These are phyloP conservation scores for Eudemis profundana DNA, from an alignment of 2,888 invertebrate species.

Conservation along the genomic window DNA sequence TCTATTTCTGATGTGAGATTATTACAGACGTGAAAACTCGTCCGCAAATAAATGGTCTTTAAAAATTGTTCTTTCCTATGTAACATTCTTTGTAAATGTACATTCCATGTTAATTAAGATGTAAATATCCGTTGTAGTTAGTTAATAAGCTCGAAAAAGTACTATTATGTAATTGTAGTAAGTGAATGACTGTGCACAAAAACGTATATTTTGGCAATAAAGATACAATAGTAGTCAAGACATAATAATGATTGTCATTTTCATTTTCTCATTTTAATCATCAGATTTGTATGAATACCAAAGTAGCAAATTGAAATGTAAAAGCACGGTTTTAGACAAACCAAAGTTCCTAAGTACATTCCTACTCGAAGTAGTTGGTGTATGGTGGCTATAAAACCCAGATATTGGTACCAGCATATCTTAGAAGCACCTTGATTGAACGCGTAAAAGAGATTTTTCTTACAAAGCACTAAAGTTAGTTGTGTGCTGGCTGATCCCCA, in stretches of 20 bases:
- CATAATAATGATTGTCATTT: constrained; percentile 3
- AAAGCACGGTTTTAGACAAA: constrained; percentile 60
- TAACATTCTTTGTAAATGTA: constrained; percentile 49
- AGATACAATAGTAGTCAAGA: not conserved
- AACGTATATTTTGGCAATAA: constrained; percentile 15
- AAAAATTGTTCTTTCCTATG: constrained; percentile 64
- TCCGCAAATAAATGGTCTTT: not conserved
- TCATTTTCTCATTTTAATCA: not conserved
- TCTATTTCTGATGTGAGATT: not conserved
- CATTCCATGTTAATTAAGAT: constrained; percentile 30
- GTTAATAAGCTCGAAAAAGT: constrained; percentile 22
- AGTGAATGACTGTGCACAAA: constrained; percentile 36
- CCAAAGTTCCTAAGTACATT: constrained; percentile 70
- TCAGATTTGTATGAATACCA: constrained; percentile 57
- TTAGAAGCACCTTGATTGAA: too few species aligned
- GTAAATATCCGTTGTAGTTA: constrained; percentile 32
- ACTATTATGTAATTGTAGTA: constrained; percentile 1
- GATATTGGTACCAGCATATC: too few species aligned
- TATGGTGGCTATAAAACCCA: not conserved
- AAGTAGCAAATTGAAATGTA: constrained; percentile 64
- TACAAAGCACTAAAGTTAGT: too few species aligned
- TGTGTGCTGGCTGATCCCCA: too few species aligned
- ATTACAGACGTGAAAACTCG: not conserved
- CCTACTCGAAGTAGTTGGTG: constrained; percentile 34
- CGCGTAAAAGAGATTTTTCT: too few species aligned